phyloP scores from a whole-genome alignment of 2,797 vertebrate species.

The Perodicticus potto region DNA sequence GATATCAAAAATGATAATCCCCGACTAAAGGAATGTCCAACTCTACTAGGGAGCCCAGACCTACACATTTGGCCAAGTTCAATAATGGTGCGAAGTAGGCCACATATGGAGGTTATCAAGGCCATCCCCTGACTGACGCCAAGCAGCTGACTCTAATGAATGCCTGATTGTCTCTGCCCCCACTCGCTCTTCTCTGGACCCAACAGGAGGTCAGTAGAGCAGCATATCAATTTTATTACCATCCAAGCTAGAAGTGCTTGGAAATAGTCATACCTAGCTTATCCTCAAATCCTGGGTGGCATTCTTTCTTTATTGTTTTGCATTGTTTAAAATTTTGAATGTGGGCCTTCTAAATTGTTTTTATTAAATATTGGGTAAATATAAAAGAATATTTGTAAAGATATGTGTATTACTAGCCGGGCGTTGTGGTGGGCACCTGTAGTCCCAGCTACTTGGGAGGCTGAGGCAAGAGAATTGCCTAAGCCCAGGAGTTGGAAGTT shows the following conservation, averaged over 20 bases:
- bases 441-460: too few species aligned
- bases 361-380: constrained; percentile 3
- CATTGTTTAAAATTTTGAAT: constrained; percentile 20
- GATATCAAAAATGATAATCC: too few species aligned
- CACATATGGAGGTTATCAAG: background rate
- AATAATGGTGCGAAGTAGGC: background rate
- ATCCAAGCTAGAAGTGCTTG: background rate
- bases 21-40: background rate
- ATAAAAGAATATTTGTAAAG: background rate
- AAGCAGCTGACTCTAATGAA: background rate
- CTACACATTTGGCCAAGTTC: background rate
- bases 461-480: too few species aligned
- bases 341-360: background rate
- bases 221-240: background rate
- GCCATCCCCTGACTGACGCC: background rate
- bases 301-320: background rate
- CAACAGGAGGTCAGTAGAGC: background rate
- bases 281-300: background rate
- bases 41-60: background rate
- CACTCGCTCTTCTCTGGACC: background rate
- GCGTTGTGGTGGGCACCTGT: too few species aligned
- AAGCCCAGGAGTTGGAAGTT: too few species aligned
- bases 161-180: background rate
- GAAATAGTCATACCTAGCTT: background rate
- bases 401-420: background rate